Evolutionary conservation across 2,888 invertebrate genomes (phyloP), one percentile per base, ranked within the genome.

Genomic region (Xanthorhoe designata): DNA sequence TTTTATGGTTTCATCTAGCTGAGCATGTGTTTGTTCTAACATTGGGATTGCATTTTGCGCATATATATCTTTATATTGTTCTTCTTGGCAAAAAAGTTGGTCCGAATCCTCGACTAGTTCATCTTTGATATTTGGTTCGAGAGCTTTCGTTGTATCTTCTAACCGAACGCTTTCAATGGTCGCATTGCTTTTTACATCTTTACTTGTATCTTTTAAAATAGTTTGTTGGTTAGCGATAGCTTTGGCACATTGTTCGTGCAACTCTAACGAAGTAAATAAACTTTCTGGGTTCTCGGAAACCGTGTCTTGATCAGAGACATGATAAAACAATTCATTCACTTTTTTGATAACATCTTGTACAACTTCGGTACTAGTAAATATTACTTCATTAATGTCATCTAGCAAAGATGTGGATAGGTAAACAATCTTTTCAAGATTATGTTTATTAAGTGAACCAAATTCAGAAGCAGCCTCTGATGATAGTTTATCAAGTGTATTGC

Each of bases 311-410:
- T 42, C 18, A 32, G 17, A 53, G 17, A 32, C 13, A 29, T n/a
- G 32, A 13, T 9, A 32, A 13, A 53, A 61, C 2, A 45, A 61
- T 7, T 61, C 32, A 38, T 35, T 58, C 3, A 32, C 45, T 32
- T 53, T 17, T n/a, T 53, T 47, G 4, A 53, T 24, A 8, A 61
- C n/a, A 45, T 61, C 49, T 49, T 47, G 35, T 13, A 61, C 19
- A n/a, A 47, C 32, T 19, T 61, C 54, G 15, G 54, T 61, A 47
- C 49, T 61, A 17, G 47, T 61, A 13, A 53, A 19, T 32, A 61
- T 54, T 10, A 61, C 15, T 54, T 61, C 49, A 54, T 54, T 54
- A n/a, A 61, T 35, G 5, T 61, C 49, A n/a, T 35, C 54, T 49
- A 54, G 35, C 19, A 61, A 54, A 54, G 47, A 3, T 19, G 47